Percentiles rank a stretch among this genome's conserved stretches.
These are phyloP conservation scores for Dasypogon diadema DNA, from an alignment of 2,888 invertebrate genomes.

Conservation along the genomic window DNA sequence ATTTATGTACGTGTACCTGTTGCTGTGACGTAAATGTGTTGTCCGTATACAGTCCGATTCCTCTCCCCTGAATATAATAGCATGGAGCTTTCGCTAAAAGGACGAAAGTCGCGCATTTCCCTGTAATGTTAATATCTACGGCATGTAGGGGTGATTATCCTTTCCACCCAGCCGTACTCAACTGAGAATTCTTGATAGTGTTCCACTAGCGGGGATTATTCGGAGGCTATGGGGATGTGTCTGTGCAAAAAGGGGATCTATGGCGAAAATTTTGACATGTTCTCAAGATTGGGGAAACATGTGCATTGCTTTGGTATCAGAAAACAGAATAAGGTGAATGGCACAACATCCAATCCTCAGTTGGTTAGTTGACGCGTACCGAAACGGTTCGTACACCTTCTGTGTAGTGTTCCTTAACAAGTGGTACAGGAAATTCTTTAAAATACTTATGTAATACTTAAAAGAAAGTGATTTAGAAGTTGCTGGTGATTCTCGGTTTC, in stretches of 20 bases:
- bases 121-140: not conserved
- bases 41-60: not conserved
- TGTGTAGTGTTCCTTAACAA: not conserved
- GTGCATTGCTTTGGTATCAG: slow-evolving; percentile 48
- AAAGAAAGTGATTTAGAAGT: not conserved
- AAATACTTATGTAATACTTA: slow-evolving; percentile 15
- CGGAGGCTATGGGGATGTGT: not conserved
- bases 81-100: not conserved
- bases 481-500: not conserved
- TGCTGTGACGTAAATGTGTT: slow-evolving; percentile 39
- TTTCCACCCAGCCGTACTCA: not conserved
- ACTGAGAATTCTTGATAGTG: not conserved
- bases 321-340: slow-evolving; percentile 59
- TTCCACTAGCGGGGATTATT: not conserved
- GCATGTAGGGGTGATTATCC: slow-evolving; percentile 16
- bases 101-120: not conserved
- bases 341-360: slow-evolving; percentile 62
- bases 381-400: slow-evolving; percentile 65
- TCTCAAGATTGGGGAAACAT: slow-evolving; percentile 9
- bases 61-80: not conserved
- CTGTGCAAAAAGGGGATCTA: not conserved
- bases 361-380: slow-evolving; percentile 68
- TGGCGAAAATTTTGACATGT: slow-evolving; percentile 16
- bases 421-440: not conserved
- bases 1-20: slow-evolving; percentile 31